phyloP scores from a whole-genome alignment of 53 echinoderm and acorn worm genomes.

The Apostichopus leukothele region DNA sequence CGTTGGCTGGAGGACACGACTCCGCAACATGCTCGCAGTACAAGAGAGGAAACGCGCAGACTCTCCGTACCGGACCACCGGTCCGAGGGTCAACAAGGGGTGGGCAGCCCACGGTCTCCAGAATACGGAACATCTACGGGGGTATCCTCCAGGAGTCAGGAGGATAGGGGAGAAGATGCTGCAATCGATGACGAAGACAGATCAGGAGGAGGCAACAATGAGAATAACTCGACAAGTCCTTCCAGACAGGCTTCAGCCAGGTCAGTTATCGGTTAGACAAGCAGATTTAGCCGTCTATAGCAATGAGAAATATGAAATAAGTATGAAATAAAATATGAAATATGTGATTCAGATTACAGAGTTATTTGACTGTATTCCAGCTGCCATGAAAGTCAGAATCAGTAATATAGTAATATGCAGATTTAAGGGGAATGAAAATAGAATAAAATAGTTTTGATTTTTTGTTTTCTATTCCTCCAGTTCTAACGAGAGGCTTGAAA shows the following conservation, averaged over 20 bases:
- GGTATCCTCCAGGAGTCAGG: not conserved
- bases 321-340: too few relatives aligned
- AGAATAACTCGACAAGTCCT: not conserved
- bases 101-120: not conserved
- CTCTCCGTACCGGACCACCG: not conserved
- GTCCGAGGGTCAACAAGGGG: constrained; percentile 4
- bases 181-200: not conserved
- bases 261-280: not conserved
- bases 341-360: too few relatives aligned
- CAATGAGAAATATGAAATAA: too few relatives aligned
- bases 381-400: too few relatives aligned
- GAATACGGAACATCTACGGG: not conserved
- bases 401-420: too few relatives aligned
- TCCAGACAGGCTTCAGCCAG: not conserved
- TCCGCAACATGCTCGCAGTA: constrained; percentile 49
- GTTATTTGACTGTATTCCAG: too few relatives aligned
- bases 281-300: too few relatives aligned
- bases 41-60: not conserved
- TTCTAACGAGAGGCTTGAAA: too few relatives aligned
- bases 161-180: not conserved
- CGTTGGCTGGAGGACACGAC: constrained; percentile 94
- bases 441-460: too few relatives aligned
- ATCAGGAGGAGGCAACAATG: not conserved
- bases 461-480: too few relatives aligned
- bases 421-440: too few relatives aligned